These are phyloP conservation scores for Melangyna quadrimaculata DNA, from an alignment of 2,888 invertebrate species.

Conservation along the genomic window DNA sequence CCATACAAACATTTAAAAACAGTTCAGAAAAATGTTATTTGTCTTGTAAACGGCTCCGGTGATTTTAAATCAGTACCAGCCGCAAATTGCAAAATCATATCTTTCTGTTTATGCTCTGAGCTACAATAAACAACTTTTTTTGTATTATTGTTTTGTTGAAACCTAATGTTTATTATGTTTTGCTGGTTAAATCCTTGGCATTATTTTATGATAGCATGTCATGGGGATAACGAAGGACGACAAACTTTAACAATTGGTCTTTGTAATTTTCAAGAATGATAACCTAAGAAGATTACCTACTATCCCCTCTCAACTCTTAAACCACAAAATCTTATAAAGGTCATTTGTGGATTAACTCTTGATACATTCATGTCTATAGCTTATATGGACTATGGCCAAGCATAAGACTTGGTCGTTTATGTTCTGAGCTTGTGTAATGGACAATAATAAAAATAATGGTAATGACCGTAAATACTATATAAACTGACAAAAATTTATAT, in stretches of 20 bases:
- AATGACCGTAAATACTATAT: background rate
- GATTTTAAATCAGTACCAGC: background rate
- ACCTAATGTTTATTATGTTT: background rate
- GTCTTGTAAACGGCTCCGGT: no score
- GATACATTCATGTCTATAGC: background rate
- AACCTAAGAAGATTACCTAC: background rate
- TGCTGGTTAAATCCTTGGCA: background rate
- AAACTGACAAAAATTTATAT: background rate
- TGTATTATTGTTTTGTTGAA: background rate
- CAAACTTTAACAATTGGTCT: background rate
- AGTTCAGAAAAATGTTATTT: no score
- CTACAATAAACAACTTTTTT: background rate
- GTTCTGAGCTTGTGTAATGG: background rate
- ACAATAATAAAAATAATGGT: conserved; percentile 3
- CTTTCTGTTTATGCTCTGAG: background rate
- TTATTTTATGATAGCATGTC: background rate
- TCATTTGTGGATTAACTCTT: conserved; percentile 4
- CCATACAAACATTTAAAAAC: no score
- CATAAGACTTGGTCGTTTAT: background rate
- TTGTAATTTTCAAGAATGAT: conserved; percentile 3
- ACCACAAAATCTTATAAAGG: conserved; percentile 2
- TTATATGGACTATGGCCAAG: background rate
- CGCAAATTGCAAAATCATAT: background rate
- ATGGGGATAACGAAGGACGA: background rate
- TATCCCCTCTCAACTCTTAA: no score